Conservation (phyloP, 2,888 invertebrate species). For the Harmothoe impar region DNA sequence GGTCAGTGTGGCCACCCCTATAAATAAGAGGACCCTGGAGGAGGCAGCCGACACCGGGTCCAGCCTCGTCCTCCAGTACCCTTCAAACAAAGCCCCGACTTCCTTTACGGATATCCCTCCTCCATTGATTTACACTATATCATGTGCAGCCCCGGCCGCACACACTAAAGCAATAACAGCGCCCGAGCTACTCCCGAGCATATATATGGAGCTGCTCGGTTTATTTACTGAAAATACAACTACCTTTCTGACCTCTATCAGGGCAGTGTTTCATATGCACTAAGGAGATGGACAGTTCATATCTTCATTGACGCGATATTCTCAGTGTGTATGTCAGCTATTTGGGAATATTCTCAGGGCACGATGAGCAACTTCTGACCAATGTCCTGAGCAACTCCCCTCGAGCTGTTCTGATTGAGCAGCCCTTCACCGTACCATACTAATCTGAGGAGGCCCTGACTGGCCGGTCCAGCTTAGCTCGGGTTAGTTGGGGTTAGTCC, state of each 20-base stretch:
- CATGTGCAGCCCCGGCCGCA: not conserved
- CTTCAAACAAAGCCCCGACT: not conserved
- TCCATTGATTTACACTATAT: conserved; percentile 21
- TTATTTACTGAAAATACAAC: too few species aligned
- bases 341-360: too few species aligned
- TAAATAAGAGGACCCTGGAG: not conserved
- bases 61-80: conserved; percentile 1
- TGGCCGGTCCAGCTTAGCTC: not conserved
- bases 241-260: too few species aligned
- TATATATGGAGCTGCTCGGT: too few species aligned
- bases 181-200: too few species aligned
- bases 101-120: not conserved
- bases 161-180: too few species aligned
- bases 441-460: not conserved
- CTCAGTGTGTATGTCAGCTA: too few species aligned
- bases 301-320: too few species aligned
- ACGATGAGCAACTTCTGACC: too few species aligned
- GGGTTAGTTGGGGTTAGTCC: conserved; percentile 14
- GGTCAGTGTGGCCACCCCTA: not conserved
- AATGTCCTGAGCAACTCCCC: too few species aligned
- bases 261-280: too few species aligned
- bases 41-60: not conserved
- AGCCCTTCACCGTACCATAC: not conserved
- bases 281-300: too few species aligned
- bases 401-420: not conserved